A percentile compares a stretch with the other conserved stretches of the same genome.
These are phyloP conservation scores for Drosophila buzzatii DNA, from an alignment of 2,888 invertebrate species.

Conservation along the genomic window DNA sequence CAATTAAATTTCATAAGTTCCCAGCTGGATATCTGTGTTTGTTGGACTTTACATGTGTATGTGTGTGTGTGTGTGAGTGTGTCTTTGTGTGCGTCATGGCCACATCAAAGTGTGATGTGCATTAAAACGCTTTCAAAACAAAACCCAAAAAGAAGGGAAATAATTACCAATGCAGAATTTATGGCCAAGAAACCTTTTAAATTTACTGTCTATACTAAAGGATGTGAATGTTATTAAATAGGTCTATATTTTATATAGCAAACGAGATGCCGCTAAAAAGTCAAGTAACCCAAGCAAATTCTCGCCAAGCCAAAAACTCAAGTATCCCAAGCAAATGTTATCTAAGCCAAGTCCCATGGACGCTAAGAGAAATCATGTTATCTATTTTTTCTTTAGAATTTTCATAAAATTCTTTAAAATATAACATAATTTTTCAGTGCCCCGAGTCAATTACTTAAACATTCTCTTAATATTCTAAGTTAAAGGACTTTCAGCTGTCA, in stretches of 20 bases:
- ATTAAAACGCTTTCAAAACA: constrained; percentile 40
- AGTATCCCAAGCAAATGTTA: no score
- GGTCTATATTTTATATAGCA: not conserved
- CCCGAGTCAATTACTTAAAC: not conserved
- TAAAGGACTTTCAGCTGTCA: constrained; percentile 1
- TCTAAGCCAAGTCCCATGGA: no score
- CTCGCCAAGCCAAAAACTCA: no score
- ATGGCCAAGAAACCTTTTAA: constrained; percentile 20
- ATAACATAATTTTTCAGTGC: not conserved
- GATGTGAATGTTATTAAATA: not conserved
- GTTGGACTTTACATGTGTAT: not conserved
- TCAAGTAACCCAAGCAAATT: no score
- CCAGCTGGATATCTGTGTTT: constrained; percentile 24
- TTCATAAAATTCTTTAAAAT: no score
- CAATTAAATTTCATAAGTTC: constrained; percentile 78
- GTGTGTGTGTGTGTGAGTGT: constrained; percentile 2
- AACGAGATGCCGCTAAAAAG: not conserved
- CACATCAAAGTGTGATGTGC: constrained; percentile 52
- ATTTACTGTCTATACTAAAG: constrained; percentile 6
- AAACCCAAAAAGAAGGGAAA: constrained; percentile 11
- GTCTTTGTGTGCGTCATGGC: constrained; percentile 44
- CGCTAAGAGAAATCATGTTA: no score
- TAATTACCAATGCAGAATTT: constrained; percentile 39
- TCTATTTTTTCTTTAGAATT: no score
- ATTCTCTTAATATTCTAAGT: not conserved